These are phyloP conservation scores for Ennomos erosarius DNA, from an alignment of 2,888 invertebrate species.

Conservation along the genomic window DNA sequence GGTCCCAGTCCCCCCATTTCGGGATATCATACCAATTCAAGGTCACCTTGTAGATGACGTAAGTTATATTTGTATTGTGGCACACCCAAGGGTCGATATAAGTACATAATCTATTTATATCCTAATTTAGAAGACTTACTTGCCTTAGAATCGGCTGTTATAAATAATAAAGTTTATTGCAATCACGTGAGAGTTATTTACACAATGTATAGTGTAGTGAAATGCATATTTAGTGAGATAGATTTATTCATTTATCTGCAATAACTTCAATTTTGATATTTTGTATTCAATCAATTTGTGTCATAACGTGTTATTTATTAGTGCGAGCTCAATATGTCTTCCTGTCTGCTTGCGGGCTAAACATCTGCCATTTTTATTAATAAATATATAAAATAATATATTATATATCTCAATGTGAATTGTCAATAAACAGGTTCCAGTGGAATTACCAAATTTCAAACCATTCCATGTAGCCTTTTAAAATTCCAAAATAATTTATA, in stretches of 20 bases:
- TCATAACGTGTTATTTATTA: neutral
- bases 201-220: constrained; percentile 42
- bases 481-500: constrained; percentile 6
- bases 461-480: constrained; percentile 16
- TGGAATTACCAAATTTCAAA: constrained; percentile 1
- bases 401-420: neutral
- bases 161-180: constrained; percentile 47
- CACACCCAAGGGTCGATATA: constrained; percentile 2
- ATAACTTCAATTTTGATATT: constrained; percentile 14
- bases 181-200: constrained; percentile 44
- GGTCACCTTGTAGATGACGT: no score
- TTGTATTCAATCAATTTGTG: neutral
- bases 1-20: no score
- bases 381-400: neutral
- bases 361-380: constrained; percentile 30
- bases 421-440: neutral
- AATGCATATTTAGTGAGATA: constrained; percentile 36
- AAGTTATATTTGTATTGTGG: constrained; percentile 2
- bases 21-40: no score
- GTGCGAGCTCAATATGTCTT: constrained; percentile 53
- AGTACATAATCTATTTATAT: constrained; percentile 36
- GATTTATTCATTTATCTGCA: constrained; percentile 22
- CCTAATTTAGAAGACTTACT: constrained; percentile 66
- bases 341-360: constrained; percentile 47
- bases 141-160: constrained; percentile 78